These are phyloP conservation scores for Erpetoichthys calabaricus DNA, from an alignment of 2,797 vertebrate species.

Conservation along the genomic window DNA sequence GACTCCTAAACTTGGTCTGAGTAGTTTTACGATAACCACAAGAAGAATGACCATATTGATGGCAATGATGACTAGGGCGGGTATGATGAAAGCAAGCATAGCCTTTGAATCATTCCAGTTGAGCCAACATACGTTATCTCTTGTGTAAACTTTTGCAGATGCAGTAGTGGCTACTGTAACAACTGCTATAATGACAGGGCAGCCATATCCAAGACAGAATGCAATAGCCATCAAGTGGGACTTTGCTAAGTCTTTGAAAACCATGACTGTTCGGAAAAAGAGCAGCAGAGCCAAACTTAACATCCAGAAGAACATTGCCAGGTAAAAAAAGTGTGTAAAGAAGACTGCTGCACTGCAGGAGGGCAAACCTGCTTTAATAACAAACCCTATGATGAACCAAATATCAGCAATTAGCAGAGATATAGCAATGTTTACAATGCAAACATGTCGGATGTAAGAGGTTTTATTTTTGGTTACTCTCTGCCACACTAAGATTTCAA, in stretches of 20 bases:
- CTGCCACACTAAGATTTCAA: slow-evolving; percentile 73
- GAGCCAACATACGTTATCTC: slow-evolving; percentile 58
- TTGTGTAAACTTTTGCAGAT: slow-evolving; percentile 42
- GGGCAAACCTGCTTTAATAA: slow-evolving; percentile 21
- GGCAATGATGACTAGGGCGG: slow-evolving; percentile 59
- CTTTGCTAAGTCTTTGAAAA: slow-evolving; percentile 69
- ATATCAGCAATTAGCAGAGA: slow-evolving; percentile 70
- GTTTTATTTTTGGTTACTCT: slow-evolving; percentile 62
- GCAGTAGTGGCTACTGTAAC: slow-evolving; percentile 65
- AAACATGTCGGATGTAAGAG: slow-evolving; percentile 68
- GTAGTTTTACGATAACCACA: slow-evolving; percentile 67
- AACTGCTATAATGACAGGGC: slow-evolving; percentile 64
- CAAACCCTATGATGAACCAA: slow-evolving; percentile 65
- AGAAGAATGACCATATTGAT: slow-evolving; percentile 59
- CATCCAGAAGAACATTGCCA: slow-evolving; percentile 89
- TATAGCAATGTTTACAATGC: slow-evolving; percentile 68
- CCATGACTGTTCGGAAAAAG: slow-evolving; percentile 69
- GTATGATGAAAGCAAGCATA: slow-evolving; percentile 64
- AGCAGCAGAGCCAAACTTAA: slow-evolving; percentile 71
- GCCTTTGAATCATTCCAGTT: slow-evolving; percentile 64
- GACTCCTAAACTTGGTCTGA: slow-evolving; percentile 59
- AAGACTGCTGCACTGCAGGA: slow-evolving; percentile 61
- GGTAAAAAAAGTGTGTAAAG: slow-evolving; percentile 80
- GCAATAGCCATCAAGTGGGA: slow-evolving; percentile 55
- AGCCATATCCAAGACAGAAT: slow-evolving; percentile 66